Evolutionary conservation across 2,888 invertebrate species (phyloP).

Genomic region (Syrphus vitripennis): DNA sequence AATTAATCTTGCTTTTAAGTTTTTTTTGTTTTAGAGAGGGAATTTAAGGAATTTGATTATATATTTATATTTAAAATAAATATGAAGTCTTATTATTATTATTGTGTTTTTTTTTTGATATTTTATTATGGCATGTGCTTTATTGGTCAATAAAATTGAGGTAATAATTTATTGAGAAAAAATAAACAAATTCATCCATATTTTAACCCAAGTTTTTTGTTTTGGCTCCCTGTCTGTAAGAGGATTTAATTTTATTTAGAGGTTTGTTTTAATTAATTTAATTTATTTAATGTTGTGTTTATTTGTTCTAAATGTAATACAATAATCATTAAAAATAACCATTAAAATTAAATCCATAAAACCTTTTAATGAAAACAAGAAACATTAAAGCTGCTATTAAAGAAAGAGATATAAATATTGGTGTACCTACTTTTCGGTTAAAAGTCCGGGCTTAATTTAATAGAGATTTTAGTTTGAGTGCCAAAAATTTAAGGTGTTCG

Average conservation of each 20-base stretch:
- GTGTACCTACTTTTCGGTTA: too few species aligned
- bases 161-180: background rate
- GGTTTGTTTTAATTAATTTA: background rate
- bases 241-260: background rate
- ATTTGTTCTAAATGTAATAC: background rate
- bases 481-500: too few species aligned
- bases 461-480: too few species aligned
- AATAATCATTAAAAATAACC: background rate
- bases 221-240: background rate
- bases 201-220: background rate
- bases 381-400: background rate
- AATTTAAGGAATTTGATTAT: background rate
- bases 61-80: background rate
- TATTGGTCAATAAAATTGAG: background rate
- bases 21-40: background rate
- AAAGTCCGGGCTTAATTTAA: too few species aligned
- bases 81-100: background rate
- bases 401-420: too few species aligned
- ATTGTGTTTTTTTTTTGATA: background rate
- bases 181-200: background rate
- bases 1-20: conserved; percentile 4
- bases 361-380: background rate
- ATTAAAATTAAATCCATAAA: background rate
- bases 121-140: background rate
- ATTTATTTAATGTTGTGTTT: background rate